Conservation (phyloP, 2,888 invertebrate genomes). For the Drosophila phalerata region DNA sequence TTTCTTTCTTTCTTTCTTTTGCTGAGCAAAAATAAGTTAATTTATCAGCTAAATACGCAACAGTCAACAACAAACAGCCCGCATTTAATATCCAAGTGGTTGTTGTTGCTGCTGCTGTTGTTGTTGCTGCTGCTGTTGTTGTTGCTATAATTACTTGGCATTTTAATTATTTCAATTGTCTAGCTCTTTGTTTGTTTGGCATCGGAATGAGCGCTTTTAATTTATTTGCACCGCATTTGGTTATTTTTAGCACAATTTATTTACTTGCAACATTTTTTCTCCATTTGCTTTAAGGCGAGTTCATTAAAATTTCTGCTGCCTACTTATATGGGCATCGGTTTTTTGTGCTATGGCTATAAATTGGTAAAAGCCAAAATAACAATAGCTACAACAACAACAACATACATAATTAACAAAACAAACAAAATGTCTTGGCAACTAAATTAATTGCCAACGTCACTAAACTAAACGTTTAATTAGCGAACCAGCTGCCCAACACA, state of each 20-base stretch:
- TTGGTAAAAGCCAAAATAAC: constrained; percentile 23
- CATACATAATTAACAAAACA: constrained; percentile 29
- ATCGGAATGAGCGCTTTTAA: constrained; percentile 49
- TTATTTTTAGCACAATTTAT: constrained; percentile 70
- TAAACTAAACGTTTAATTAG: constrained; percentile 71
- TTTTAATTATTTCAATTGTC: constrained; percentile 79
- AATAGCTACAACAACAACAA: constrained; percentile 3
- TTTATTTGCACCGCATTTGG: constrained; percentile 65
- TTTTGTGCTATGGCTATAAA: constrained; percentile 27
- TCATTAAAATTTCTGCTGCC: constrained; percentile 64
- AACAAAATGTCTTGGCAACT: constrained; percentile 46
- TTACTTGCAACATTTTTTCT: constrained; percentile 21
- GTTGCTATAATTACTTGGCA: constrained; percentile 56
- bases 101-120: constrained; percentile 31
- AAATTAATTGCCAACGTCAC: constrained; percentile 66
- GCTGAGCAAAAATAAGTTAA: constrained; percentile 61
- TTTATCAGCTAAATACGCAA: constrained; percentile 68
- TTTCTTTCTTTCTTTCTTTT: constrained; percentile 2
- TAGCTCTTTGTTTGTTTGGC: constrained; percentile 69
- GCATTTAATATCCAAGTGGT: constrained; percentile 53
- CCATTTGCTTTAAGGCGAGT: not conserved
- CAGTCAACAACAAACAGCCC: constrained; percentile 47
- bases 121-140: constrained; percentile 5
- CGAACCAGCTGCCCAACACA: constrained; percentile 45
- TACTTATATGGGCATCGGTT: constrained; percentile 68